Evolutionary conservation across 2,797 vertebrate species (phyloP).

Genomic region (Apodemus agrarius): DNA sequence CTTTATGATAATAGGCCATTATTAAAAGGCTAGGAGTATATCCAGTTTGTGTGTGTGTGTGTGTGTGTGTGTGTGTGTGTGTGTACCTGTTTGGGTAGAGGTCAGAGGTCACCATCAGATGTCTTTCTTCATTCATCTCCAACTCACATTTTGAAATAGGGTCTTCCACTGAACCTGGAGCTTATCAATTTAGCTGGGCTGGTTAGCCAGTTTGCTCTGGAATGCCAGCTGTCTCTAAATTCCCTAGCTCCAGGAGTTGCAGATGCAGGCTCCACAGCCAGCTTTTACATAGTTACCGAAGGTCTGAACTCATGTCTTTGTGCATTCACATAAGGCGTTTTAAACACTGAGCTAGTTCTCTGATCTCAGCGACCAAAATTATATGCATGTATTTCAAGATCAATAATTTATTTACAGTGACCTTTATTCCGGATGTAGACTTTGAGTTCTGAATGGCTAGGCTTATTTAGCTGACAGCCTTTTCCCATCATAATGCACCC

Average conservation of each 20-base stretch:
- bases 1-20: conserved; percentile 21
- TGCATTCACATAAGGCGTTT: background rate
- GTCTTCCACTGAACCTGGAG: background rate
- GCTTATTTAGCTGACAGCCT: background rate
- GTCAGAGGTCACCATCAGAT: background rate
- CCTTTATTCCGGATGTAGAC: background rate
- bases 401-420: background rate
- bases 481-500: background rate
- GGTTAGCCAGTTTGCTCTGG: background rate
- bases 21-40: background rate
- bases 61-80: background rate
- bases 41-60: background rate
- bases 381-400: background rate
- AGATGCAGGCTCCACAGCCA: background rate
- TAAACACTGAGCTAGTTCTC: background rate
- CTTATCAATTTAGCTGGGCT: background rate
- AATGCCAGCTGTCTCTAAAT: background rate
- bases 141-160: background rate
- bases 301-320: background rate
- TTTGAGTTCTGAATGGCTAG: conserved; percentile 12
- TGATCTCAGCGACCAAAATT: background rate
- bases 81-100: background rate
- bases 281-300: background rate
- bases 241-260: background rate
- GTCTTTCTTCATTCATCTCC: background rate